Evolutionary conservation across 1,140 invertebrate genomes (phyloP).

Genomic region (Drosophila repletoides): DNA sequence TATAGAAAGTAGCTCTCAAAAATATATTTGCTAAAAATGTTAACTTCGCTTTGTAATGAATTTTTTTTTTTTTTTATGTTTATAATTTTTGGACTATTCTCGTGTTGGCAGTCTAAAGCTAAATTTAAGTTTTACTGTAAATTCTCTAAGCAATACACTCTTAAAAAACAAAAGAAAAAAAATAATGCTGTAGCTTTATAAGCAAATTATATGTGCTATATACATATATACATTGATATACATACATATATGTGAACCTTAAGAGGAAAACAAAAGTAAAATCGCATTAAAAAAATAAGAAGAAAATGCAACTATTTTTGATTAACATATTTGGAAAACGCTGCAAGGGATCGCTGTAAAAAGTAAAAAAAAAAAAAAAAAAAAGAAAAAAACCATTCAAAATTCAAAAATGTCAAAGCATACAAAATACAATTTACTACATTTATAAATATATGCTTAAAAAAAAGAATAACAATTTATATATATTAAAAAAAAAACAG

Average conservation of each 20-base stretch:
- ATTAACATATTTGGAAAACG: slow-evolving; percentile 68
- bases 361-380: slow-evolving; percentile 26
- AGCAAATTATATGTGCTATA: slow-evolving; percentile 56
- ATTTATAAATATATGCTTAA: slow-evolving; percentile 49
- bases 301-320: slow-evolving; percentile 73
- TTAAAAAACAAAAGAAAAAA: slow-evolving; percentile 18
- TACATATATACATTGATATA: slow-evolving; percentile 41
- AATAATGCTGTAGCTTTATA: slow-evolving; percentile 66
- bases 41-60: slow-evolving; percentile 35
- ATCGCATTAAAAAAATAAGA: too few species aligned
- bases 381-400: slow-evolving; percentile 23
- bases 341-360: slow-evolving; percentile 47
- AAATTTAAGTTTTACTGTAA: slow-evolving; percentile 48
- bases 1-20: slow-evolving; percentile 31
- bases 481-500: slow-evolving; percentile 14
- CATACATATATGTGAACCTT: slow-evolving; percentile 4
- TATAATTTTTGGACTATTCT: slow-evolving; percentile 29
- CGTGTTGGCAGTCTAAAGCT: slow-evolving; percentile 62
- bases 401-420: slow-evolving; percentile 46
- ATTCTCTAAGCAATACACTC: slow-evolving; percentile 57
- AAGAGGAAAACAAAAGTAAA: slow-evolving; percentile 19
- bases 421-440: slow-evolving; percentile 52
- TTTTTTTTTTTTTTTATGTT: not conserved
- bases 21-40: slow-evolving; percentile 45
- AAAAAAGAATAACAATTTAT: slow-evolving; percentile 30